Conservation (phyloP, 2,888 invertebrate genomes). For the Coelopa pilipes region DNA sequence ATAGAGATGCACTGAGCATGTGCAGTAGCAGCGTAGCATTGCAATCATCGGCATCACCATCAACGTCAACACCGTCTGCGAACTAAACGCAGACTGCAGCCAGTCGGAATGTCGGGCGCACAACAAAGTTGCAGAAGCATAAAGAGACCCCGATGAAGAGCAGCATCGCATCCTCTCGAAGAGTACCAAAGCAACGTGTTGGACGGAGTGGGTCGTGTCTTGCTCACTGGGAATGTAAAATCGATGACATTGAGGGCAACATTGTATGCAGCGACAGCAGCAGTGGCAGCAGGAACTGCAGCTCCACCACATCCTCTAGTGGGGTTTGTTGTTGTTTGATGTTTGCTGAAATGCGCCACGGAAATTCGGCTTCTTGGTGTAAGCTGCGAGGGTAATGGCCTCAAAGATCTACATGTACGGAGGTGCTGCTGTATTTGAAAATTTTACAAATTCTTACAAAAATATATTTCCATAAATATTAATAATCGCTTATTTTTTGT, state of each 20-base stretch:
- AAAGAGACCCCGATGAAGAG: neutral
- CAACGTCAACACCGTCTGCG: conserved; percentile 11
- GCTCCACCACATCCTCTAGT: conserved; percentile 32
- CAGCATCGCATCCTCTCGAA: neutral
- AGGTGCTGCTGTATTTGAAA: neutral
- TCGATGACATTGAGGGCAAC: conserved; percentile 65
- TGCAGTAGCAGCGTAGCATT: conserved; percentile 53
- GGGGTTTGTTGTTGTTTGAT: no score
- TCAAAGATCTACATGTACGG: neutral
- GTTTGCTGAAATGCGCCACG: no score
- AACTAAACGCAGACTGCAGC: neutral
- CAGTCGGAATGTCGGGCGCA: conserved; percentile 53
- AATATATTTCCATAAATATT: no score
- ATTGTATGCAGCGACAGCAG: conserved; percentile 49
- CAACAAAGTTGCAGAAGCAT: conserved; percentile 53
- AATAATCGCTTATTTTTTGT: no score
- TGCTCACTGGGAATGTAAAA: conserved; percentile 53
- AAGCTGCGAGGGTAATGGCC: conserved; percentile 6
- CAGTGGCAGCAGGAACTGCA: conserved; percentile 34
- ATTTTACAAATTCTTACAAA: neutral
- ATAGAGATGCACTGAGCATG: conserved; percentile 47
- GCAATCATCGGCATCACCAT: conserved; percentile 47
- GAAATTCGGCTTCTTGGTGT: conserved; percentile 13
- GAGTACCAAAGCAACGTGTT: neutral
- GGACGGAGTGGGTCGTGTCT: conserved; percentile 38